Percentiles rank a stretch among this genome's conserved stretches.
Conservation (phyloP, 1,140 invertebrate genomes). For the Drosophila setifemur region DNA sequence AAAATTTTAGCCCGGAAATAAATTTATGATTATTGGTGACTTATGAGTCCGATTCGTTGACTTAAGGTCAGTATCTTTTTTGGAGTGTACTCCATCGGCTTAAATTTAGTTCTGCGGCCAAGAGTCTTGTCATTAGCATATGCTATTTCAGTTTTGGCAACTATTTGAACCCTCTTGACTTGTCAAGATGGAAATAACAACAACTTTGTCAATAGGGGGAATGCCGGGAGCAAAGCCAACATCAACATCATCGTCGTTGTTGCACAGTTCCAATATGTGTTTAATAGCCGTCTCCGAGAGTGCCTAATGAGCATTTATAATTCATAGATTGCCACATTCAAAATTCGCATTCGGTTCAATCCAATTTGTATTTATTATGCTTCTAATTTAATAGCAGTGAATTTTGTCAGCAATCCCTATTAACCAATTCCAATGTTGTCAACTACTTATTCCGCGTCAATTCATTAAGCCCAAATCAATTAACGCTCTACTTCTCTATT, state of each 20-base stretch:
- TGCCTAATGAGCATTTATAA: constrained; percentile 21
- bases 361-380: constrained; percentile 11
- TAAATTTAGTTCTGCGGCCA: constrained; percentile 9
- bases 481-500: not conserved
- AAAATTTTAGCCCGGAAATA: too few relatives aligned
- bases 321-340: constrained; percentile 16
- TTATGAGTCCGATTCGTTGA: too few relatives aligned
- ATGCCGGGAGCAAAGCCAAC: not conserved
- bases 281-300: not conserved
- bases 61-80: too few relatives aligned
- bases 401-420: not conserved
- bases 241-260: constrained; percentile 3
- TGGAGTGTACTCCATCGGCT: not conserved
- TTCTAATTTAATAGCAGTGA: constrained; percentile 23
- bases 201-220: not conserved
- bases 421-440: constrained; percentile 14
- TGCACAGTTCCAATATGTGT: constrained; percentile 4
- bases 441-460: constrained; percentile 23
- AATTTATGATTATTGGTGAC: too few relatives aligned
- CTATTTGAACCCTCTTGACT: constrained; percentile 11
- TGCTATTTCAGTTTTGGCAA: constrained; percentile 8
- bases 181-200: constrained; percentile 9
- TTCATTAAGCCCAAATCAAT: constrained; percentile 6
- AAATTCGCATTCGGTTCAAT: constrained; percentile 10
- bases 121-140: constrained; percentile 24